These are phyloP conservation scores for Eurystomus gularis DNA, from an alignment of 2,113 vertebrate genomes.

Conservation along the genomic window DNA sequence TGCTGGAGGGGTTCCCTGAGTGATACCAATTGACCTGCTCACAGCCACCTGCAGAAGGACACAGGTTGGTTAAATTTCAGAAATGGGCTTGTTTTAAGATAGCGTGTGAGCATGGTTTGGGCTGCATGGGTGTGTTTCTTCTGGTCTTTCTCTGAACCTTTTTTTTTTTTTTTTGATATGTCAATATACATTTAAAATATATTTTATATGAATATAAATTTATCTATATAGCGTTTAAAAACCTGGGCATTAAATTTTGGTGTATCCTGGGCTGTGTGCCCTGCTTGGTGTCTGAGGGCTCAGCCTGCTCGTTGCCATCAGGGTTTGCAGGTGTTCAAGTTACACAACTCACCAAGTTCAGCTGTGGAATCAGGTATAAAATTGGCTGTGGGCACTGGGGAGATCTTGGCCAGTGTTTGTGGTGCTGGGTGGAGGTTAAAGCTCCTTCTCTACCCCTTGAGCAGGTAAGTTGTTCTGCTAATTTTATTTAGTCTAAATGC, in stretches of 20 bases:
- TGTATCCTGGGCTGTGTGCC: background rate
- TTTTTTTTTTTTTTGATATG: background rate
- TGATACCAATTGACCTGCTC: background rate
- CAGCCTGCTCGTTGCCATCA: background rate
- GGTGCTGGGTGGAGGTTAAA: too few relatives aligned
- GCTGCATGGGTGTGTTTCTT: background rate
- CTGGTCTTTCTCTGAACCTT: fast-evolving
- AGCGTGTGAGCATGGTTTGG: fast-evolving
- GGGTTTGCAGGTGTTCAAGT: background rate
- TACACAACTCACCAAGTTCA: background rate
- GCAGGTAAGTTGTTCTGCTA: background rate
- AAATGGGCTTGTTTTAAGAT: background rate
- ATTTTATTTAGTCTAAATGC: background rate
- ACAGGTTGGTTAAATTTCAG: background rate
- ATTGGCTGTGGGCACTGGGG: fast-evolving
- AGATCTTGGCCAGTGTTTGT: background rate
- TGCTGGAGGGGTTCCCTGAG: background rate
- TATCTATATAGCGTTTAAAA: background rate
- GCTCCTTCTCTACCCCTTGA: fast-evolving
- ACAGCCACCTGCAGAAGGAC: background rate
- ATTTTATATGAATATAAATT: background rate
- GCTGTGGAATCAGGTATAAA: background rate
- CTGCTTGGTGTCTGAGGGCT: background rate
- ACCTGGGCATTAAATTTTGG: background rate
- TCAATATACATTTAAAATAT: background rate